Base-by-base conservation (phyloP, 2,113 vertebrate genomes). In the Scolopax mira region DNA sequence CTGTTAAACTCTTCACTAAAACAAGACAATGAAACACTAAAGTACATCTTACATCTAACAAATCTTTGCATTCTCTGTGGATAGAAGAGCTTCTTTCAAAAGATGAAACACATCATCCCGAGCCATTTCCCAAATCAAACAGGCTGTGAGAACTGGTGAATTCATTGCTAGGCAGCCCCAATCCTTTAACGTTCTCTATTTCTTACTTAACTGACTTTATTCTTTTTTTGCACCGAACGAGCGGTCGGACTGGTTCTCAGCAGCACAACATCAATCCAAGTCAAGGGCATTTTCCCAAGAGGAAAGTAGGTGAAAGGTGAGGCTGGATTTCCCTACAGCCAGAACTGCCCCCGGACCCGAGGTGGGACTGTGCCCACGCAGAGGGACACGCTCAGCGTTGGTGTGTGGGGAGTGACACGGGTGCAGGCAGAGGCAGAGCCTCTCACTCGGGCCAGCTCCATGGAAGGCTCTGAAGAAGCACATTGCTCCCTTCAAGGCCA, bases 161-260 rank as follows among this genome's bases (percentile, higher is more conserved):
- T 70, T 81, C 52, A 6, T 7, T 33, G 37, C n/a, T 10, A 51
- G n/a, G 11, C 54, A 58, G 35, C 49, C 46, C 61, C 10, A 19
- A 2, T 19, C 11, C 52, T 51, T 1, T 3, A 73, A 28, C 19
- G 30, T 73, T 23, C 15, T 28, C 0, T 7, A 30, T 73, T 71
- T 89, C 66, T 94, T 25, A 28, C 51, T 61, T 31, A 51, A 22
- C 24, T 66, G 86, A 48, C 41, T 97, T 86, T 66, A 62, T 37
- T 69, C 46, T 46, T 10, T 70, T 70, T 4, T 13, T 37, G 89
- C 82, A 22, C 12, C 7, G 7, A 31, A 71, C 0, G 22, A 81
- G 95, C 3, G 11, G 93, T 70, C 51, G 51, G 83, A 89, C 92
- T 70, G 85, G 94, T 95, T 97, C 91, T 93, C 48, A 12, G 90